Base-by-base conservation (phyloP, 2,888 invertebrate genomes). In the Drosophila conformis region DNA sequence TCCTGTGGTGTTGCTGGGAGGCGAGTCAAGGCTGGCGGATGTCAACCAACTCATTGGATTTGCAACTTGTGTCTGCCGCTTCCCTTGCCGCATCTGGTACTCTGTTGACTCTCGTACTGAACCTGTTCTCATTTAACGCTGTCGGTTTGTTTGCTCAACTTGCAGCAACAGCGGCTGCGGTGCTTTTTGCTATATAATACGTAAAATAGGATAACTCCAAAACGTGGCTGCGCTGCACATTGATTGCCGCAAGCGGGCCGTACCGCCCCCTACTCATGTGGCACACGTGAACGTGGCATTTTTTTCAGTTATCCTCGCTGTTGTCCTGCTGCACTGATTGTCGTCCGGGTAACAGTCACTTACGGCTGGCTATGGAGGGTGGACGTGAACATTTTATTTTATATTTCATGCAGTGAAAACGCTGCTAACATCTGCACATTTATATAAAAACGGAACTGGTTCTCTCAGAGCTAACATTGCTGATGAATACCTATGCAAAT, bases 51-150 rank as follows among this genome's bases (percentile, higher is more conserved):
- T 78, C 84, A 70, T 81, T 79, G 80, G 82, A 79, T 72, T 70
- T 82, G 69, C 76, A 68, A 69, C 35, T 11, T 25, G 48, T 31
- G 18, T 46, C 40, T 8, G 40, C 35, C 29, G 25, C 10, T 52
- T n/a, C 21, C 51, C 21, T 15, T 27, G 1, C 31, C 48, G 2
- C n/a, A 33, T 36, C 10, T 27, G 18, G 46, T 10, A 4, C 27
- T 42, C 36, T 78, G 57, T 68, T 76, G 71, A 51, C 61, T 49
- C 56, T 62, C 60, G 52, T 63, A 49, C 75, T 69, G 77, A 79
- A 73, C 76, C 87, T 87, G 86, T 89, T 79, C 89, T 82, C 82
- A 89, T 89, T 86, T 89, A 72, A 80, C 64, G 78, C 73, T 73
- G 73, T 75, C 69, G 63, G 69, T 78, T 69, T 87, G 79, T 82